Base-by-base conservation (phyloP, 2,888 invertebrate genomes). In the Quadroppia sp. region DNA sequence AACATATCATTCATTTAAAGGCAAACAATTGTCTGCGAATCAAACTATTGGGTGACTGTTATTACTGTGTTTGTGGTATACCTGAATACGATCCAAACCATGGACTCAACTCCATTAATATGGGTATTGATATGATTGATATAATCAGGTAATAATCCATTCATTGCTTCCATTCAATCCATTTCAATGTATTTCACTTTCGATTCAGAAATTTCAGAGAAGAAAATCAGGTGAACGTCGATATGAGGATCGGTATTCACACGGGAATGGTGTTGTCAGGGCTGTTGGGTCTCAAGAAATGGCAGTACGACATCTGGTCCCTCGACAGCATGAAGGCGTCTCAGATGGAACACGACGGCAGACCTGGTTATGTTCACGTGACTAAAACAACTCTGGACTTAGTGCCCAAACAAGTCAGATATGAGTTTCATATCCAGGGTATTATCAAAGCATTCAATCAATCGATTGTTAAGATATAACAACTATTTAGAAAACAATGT, bases 161-260 rank as follows among this genome's bases (percentile, higher is more conserved):
- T 36, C 61, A 61, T 61, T 61, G 61, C 17, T 61, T 20, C 23
- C 23, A 36, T 36, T 7, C 36, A 36, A 36, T 7, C 4, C 36
- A 7, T 36, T 36, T 7, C 36, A 36, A 7, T 36, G 36, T 36
- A 36, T 7, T 36, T 4, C 36, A 36, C 4, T 36, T 36, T 50
- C 7, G 17, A n/a, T 20, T n/a, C n/a, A 67, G 67, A 80, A 89
- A 88, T 78, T 89, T 77, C 79, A 89, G 92, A 81, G 89, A 89
- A 79, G 89, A 89, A 69, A 88, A 91, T 17, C 87, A 89, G 25
- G 86, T 95, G 28, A 88, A 74, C 28, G 92, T 97, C 71, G 91
- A 96, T 81, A 97, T 97, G 97, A 86, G 97, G 79, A 97, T 97
- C 76, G 97, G 97, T 0, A 89, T 97, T 0, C 96, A 97, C 82